A percentile compares a stretch with the other conserved stretches of the same genome.
Conservation (phyloP, 1,140 invertebrate genomes). For the Drosophila hydei region DNA sequence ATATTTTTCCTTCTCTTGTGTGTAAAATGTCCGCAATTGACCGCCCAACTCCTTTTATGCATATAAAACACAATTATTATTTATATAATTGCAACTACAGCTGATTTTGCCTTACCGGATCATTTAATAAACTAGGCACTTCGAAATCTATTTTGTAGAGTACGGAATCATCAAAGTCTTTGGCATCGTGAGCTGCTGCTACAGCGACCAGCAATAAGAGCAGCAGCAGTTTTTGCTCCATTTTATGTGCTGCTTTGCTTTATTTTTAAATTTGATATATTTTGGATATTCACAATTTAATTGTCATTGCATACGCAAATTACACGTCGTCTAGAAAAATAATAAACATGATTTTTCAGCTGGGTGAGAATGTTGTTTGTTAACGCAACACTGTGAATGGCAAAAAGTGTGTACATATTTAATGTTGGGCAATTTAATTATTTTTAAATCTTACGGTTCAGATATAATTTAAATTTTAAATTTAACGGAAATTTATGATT, state of each 20-base stretch:
- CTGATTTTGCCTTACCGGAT: constrained; percentile 51
- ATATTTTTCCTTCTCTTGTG: constrained; percentile 89
- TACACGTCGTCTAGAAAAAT: constrained; percentile 68
- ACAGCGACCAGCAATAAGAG: constrained; percentile 26
- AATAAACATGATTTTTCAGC: constrained; percentile 44
- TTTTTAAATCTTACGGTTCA: neutral
- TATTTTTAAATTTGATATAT: constrained; percentile 17
- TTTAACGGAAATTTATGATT: too few relatives aligned
- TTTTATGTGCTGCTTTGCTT: neutral
- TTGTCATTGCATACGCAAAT: constrained; percentile 41
- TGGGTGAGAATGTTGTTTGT: constrained; percentile 6
- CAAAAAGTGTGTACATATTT: constrained; percentile 5
- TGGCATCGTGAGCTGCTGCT: constrained; percentile 85
- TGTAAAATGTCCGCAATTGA: constrained; percentile 86
- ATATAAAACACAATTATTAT: neutral
- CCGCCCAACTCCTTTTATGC: constrained; percentile 84
- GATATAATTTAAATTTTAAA: too few relatives aligned
- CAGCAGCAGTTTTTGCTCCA: constrained; percentile 14
- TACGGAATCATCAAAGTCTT: constrained; percentile 92
- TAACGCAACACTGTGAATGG: constrained; percentile 23
- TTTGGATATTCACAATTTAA: constrained; percentile 12
- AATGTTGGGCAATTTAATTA: neutral
- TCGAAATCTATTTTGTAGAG: constrained; percentile 93
- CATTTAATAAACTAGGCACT: constrained; percentile 84
- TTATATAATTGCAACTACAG: neutral